Evolutionary conservation across 2,113 vertebrate genomes (phyloP).

Genomic region (Bambusicola thoracicus): DNA sequence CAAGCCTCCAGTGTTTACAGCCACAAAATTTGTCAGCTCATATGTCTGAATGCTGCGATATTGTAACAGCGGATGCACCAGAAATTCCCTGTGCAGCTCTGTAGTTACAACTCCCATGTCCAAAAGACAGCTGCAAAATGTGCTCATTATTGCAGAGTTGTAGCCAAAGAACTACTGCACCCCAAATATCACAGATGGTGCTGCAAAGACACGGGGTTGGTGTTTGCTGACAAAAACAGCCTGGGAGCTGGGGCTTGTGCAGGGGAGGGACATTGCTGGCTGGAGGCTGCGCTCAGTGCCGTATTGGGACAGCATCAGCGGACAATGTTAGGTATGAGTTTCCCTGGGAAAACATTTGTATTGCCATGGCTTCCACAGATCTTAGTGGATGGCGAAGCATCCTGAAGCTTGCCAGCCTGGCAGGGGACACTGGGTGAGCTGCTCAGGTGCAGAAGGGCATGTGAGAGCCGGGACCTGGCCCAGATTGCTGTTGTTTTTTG

Average conservation of each 20-base stretch:
- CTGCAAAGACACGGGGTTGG: neutral
- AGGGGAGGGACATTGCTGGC: neutral
- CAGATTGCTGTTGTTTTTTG: neutral
- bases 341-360: neutral
- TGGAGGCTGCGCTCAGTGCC: neutral
- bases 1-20: conserved; percentile 61
- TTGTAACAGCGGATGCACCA: neutral
- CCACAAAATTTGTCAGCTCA: conserved; percentile 54
- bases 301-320: rapidly evolving
- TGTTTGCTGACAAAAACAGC: neutral
- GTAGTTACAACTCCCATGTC: conserved; percentile 11
- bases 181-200: neutral
- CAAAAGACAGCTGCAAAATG: conserved; percentile 31
- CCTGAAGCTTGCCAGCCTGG: neutral
- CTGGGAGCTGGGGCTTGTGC: neutral
- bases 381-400: neutral
- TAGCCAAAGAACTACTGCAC: neutral
- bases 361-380: neutral
- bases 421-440: neutral
- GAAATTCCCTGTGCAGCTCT: conserved; percentile 41
- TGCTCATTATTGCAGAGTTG: neutral
- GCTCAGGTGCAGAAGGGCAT: neutral
- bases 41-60: conserved; percentile 35
- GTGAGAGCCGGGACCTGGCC: neutral
- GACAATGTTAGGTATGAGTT: neutral